Percentiles rank a stretch among this genome's conserved stretches.
Conservation (phyloP, 2,113 vertebrate species). For the Catagonus wagneri region DNA sequence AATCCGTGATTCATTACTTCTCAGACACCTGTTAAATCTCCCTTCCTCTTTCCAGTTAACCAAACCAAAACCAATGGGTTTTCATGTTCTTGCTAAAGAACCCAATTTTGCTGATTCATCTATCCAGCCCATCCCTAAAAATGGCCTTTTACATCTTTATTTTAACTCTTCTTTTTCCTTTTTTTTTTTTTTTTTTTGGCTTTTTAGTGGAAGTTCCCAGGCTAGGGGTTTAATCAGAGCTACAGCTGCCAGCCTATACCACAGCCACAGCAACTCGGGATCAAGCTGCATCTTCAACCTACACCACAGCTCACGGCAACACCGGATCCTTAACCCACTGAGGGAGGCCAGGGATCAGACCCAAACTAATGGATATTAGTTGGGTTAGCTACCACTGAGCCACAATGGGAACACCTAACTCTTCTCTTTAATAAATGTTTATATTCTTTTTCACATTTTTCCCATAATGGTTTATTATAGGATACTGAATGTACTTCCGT, state of each 20-base stretch:
- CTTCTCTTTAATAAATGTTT: neutral
- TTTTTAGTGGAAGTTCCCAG: too few species aligned
- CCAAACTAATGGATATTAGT: too few species aligned
- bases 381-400: too few species aligned
- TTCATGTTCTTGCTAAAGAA: constrained; percentile 34
- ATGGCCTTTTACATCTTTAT: neutral
- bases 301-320: too few species aligned
- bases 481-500: neutral
- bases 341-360: too few species aligned
- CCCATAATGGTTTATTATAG: neutral
- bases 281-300: too few species aligned
- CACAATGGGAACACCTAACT: neutral
- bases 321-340: too few species aligned
- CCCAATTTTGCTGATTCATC: neutral
- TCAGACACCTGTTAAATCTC: constrained; percentile 51
- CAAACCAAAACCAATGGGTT: constrained; percentile 10
- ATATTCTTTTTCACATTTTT: neutral
- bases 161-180: neutral
- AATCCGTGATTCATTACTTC: constrained; percentile 40
- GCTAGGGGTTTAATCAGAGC: too few species aligned
- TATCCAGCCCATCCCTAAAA: neutral
- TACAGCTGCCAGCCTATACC: too few species aligned
- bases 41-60: constrained; percentile 24
- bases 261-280: too few species aligned
- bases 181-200: too few species aligned